These are phyloP conservation scores for Tachuris rubrigastra DNA, from an alignment of 2,113 vertebrate genomes.

Conservation along the genomic window DNA sequence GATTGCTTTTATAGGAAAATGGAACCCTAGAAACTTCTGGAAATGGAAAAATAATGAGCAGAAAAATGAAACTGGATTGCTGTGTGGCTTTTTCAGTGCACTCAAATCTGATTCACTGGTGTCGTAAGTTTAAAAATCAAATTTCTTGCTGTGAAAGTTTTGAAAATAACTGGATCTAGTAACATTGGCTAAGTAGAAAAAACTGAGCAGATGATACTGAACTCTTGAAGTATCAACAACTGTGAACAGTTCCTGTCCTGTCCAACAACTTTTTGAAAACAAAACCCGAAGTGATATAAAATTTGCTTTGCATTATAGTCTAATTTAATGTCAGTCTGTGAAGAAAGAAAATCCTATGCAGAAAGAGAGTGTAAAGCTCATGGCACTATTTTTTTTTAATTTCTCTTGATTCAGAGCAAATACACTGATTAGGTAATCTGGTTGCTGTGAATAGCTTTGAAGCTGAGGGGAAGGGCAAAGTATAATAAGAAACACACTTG, in stretches of 20 bases:
- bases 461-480: background rate
- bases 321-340: background rate
- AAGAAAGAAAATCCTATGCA: background rate
- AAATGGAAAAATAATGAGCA: background rate
- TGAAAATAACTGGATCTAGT: background rate
- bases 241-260: background rate
- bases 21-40: background rate
- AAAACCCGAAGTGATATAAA: background rate
- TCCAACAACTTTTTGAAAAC: background rate
- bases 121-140: background rate
- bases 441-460: background rate
- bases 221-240: background rate
- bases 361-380: background rate
- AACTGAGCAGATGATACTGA: background rate
- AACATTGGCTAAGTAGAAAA: background rate
- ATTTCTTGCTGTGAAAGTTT: background rate
- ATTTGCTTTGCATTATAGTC: background rate
- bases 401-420: background rate
- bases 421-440: background rate
- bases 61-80: background rate
- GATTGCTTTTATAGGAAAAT: background rate
- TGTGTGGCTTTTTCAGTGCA: background rate
- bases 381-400: background rate
- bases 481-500: background rate
- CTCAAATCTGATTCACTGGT: background rate